Evolutionary conservation across 2,888 invertebrate species (phyloP), one percentile per base, ranked within the genome.

Genomic region (Frankliniella fusca): DNA sequence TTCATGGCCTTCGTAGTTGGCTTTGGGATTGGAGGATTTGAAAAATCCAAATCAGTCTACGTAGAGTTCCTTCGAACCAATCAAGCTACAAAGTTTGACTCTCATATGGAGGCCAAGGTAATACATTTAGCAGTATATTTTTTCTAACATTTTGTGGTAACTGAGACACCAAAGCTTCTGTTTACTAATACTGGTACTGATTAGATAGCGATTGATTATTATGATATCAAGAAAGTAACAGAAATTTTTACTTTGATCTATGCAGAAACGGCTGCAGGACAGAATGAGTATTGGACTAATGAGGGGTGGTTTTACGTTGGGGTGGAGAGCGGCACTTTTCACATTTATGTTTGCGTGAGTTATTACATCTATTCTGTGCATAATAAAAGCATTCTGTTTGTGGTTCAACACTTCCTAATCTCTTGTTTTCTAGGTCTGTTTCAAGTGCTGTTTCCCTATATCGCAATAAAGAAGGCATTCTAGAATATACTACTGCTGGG

Each of bases 401-500:
- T 27, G 11, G 27, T 12, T 23, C 10, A 3, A 27, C 10, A 12
- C 2, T 76, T 23, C n/a, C 27, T 10, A 11, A 23, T 27, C 12
- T 23, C 10, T 76, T 27, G 11, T n/a, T 76, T 70, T n/a, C 0
- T 87, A 95, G 94, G 86, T 88, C 91, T 82, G 87, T 92, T 82
- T 89, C 92, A 70, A 93, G 93, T n/a, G 86, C 89, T 11, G 87
- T 94, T 61, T 90, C 93, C 15, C 91, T 91, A 0, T 95, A 94
- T 86, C 88, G 92, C 83, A 92, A 92, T 2, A 91, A 93, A 84
- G 91, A 91, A 49, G 91, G 93, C 0, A 86, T 94, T 10, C 84
- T 91, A 48, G 94, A 95, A 85, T 94, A 93, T 87, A 85, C 92
- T 0, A 85, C 89, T 1, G 94, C 92, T 0, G 95, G 94, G 15